A percentile compares a stretch with the other conserved stretches of the same genome.
Evolutionary conservation across 1,140 invertebrate genomes (phyloP).

Genomic region (Cyclargus thomasi): DNA sequence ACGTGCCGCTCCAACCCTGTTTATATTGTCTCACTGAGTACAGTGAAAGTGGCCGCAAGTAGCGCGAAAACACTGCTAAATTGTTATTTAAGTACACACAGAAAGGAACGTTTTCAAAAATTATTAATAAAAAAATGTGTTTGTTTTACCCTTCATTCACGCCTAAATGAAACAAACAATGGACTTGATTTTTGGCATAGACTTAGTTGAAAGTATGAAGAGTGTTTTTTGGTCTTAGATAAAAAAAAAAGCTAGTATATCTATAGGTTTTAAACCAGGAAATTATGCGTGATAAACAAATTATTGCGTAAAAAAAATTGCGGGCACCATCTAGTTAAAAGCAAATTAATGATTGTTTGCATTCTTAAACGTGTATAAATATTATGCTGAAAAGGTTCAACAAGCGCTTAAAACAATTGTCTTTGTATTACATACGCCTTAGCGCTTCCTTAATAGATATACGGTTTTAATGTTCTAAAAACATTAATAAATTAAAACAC

Average conservation of each 20-base stretch:
- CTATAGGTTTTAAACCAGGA: too few species aligned
- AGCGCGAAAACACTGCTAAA: background rate
- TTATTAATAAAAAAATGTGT: too few species aligned
- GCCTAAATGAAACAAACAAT: too few species aligned
- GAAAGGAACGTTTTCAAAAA: too few species aligned
- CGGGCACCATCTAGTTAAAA: too few species aligned
- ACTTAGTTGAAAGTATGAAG: too few species aligned
- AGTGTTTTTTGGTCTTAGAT: too few species aligned
- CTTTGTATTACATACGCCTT: background rate
- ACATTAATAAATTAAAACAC: background rate
- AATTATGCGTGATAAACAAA: too few species aligned
- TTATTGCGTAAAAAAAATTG: too few species aligned
- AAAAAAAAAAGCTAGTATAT: too few species aligned
- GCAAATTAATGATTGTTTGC: background rate
- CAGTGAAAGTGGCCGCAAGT: slow-evolving; percentile 6
- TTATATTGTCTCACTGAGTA: background rate
- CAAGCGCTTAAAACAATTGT: background rate
- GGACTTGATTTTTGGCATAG: too few species aligned
- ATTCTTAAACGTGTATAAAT: background rate
- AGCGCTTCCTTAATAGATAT: background rate
- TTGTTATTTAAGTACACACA: background rate
- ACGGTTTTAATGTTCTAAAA: background rate
- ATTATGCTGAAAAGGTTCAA: background rate
- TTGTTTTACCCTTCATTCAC: too few species aligned
- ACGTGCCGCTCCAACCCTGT: slow-evolving; percentile 7